Conservation (phyloP, 2,888 invertebrate genomes). For the Ashinkailepas kermadecensis region DNA sequence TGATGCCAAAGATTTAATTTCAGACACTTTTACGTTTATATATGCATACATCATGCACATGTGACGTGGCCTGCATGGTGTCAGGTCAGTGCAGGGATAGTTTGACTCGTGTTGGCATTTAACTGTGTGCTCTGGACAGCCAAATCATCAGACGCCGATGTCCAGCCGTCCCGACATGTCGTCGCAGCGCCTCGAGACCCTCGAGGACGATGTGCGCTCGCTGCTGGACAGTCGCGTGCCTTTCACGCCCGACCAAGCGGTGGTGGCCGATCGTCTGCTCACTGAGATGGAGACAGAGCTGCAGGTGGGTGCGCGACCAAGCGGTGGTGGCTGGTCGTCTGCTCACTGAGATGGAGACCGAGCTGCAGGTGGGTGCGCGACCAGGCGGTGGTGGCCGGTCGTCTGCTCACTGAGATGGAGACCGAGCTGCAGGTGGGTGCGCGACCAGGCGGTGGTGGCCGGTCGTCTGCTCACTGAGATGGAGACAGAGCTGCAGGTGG, state of each 20-base stretch:
- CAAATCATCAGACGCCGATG: background rate
- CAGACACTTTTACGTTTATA: no score
- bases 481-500: background rate
- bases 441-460: background rate
- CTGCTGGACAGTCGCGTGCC: background rate
- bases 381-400: background rate
- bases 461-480: background rate
- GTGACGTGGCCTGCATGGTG: no score
- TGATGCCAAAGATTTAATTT: no score
- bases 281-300: background rate
- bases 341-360: background rate
- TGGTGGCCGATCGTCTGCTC: background rate
- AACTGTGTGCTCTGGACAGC: background rate
- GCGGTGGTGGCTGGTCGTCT: background rate
- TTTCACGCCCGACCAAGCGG: background rate
- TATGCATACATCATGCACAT: no score
- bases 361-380: background rate
- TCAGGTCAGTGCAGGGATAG: no score
- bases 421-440: background rate
- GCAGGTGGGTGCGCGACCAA: background rate
- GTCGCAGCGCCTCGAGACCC: background rate
- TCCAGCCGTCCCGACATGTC: background rate
- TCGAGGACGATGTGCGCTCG: background rate
- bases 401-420: background rate
- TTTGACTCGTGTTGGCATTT: no score